A percentile compares a stretch with the other conserved stretches of the same genome.
Conservation (phyloP, 2,888 invertebrate genomes). For the Drosophila neutralis region DNA sequence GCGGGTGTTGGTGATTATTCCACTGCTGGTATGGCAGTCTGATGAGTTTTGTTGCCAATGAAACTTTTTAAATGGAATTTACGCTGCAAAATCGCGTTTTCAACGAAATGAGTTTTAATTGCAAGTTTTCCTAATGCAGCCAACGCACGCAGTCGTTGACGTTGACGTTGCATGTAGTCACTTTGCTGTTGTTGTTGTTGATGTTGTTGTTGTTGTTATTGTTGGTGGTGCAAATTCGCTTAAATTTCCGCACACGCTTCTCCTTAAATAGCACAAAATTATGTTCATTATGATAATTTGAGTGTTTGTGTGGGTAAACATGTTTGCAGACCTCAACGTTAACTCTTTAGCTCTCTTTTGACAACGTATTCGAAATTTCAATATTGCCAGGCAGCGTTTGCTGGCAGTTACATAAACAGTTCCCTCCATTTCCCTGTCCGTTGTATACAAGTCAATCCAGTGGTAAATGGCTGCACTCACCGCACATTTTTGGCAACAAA, state of each 20-base stretch:
- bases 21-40: constrained; percentile 20
- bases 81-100: constrained; percentile 75
- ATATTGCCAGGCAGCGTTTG: constrained; percentile 43
- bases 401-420: constrained; percentile 28
- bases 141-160: constrained; percentile 57
- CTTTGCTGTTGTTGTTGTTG: constrained; percentile 16
- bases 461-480: constrained; percentile 17
- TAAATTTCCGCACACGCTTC: constrained; percentile 60
- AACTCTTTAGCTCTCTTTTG: constrained; percentile 39
- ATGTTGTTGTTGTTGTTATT: constrained; percentile 19
- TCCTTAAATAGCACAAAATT: constrained; percentile 69
- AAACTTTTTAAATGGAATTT: constrained; percentile 75
- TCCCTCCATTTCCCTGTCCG: neutral
- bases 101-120: constrained; percentile 81
- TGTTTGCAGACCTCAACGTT: constrained; percentile 11
- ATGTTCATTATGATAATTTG: constrained; percentile 78
- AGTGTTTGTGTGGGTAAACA: constrained; percentile 17
- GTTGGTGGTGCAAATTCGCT: constrained; percentile 38
- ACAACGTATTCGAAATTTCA: constrained; percentile 44
- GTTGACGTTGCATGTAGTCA: constrained; percentile 43
- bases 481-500: constrained; percentile 47
- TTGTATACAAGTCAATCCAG: neutral
- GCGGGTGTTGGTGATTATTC: constrained; percentile 6
- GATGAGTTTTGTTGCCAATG: constrained; percentile 63
- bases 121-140: constrained; percentile 77